Evolutionary conservation across 2,113 vertebrate species (phyloP).

Genomic region (Nesoenas mayeri): DNA sequence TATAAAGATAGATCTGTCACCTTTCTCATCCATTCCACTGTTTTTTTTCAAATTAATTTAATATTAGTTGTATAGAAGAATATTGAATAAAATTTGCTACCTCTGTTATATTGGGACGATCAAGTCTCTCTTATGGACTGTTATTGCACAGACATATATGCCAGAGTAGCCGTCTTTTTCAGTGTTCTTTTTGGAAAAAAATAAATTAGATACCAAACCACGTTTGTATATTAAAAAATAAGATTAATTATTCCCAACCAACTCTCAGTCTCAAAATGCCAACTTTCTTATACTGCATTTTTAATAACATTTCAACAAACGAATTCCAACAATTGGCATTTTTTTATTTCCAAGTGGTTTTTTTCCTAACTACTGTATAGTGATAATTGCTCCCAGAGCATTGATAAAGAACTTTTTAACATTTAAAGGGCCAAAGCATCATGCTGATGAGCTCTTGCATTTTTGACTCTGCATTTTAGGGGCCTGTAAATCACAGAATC

Average conservation of each 20-base stretch:
- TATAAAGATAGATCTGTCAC: neutral
- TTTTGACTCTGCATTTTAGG: neutral
- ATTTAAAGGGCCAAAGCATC: neutral
- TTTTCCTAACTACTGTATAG: neutral
- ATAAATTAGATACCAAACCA: neutral
- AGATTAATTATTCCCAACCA: neutral
- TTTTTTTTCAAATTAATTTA: neutral
- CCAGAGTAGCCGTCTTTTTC: neutral
- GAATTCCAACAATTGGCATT: neutral
- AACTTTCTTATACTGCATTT: neutral
- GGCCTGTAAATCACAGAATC: neutral
- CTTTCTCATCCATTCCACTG: neutral
- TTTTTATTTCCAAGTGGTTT: neutral
- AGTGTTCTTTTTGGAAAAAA: neutral
- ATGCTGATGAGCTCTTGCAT: conserved; percentile 4
- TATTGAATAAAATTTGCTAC: neutral
- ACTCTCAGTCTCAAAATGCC: neutral
- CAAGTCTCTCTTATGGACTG: neutral
- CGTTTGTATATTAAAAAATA: neutral
- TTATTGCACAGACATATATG: neutral
- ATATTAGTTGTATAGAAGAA: neutral
- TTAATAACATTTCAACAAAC: conserved; percentile 14
- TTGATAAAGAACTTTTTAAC: conserved; percentile 2
- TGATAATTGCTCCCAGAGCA: conserved; percentile 50
- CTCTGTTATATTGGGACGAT: neutral